Percentiles rank a stretch among this genome's conserved stretches.
Evolutionary conservation across 2,113 vertebrate species (phyloP).

Genomic region (cattle (Bos taurus)): DNA sequence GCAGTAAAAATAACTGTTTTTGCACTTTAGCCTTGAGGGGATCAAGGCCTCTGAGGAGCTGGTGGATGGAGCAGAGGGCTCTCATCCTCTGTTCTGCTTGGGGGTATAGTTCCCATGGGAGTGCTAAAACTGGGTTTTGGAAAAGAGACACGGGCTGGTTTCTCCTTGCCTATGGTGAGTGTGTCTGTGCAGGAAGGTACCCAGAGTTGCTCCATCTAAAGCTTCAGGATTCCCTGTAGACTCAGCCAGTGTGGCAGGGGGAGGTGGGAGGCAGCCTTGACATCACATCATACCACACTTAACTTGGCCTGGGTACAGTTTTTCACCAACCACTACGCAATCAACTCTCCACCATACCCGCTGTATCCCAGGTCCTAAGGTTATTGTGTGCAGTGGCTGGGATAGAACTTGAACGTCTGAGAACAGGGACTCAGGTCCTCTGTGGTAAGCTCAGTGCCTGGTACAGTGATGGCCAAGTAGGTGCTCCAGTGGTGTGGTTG

Average conservation of each 20-base stretch:
- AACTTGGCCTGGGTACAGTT: not conserved
- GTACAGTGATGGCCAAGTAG: not conserved
- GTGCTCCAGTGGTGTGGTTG: not conserved
- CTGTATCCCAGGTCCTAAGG: not conserved
- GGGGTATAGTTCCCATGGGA: not conserved
- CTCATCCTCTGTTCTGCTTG: not conserved
- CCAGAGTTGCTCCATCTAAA: not conserved
- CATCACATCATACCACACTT: not conserved
- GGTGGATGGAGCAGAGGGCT: not conserved
- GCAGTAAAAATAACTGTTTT: conserved; percentile 5
- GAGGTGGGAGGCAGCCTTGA: not conserved
- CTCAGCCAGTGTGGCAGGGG: not conserved
- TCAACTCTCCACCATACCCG: accelerated
- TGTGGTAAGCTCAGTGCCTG: not conserved
- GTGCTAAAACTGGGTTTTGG: not conserved
- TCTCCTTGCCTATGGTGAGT: not conserved
- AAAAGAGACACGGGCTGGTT: not conserved
- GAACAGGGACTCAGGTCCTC: not conserved
- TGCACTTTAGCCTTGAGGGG: not conserved
- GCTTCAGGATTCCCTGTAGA: not conserved
- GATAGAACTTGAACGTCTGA: not conserved
- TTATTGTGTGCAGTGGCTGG: not conserved
- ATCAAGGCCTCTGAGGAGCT: not conserved
- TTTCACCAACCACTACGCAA: not conserved
- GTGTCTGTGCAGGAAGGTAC: not conserved